phyloP scores from a whole-genome alignment of 2,888 invertebrate genomes.

The Hymenopus coronatus region DNA sequence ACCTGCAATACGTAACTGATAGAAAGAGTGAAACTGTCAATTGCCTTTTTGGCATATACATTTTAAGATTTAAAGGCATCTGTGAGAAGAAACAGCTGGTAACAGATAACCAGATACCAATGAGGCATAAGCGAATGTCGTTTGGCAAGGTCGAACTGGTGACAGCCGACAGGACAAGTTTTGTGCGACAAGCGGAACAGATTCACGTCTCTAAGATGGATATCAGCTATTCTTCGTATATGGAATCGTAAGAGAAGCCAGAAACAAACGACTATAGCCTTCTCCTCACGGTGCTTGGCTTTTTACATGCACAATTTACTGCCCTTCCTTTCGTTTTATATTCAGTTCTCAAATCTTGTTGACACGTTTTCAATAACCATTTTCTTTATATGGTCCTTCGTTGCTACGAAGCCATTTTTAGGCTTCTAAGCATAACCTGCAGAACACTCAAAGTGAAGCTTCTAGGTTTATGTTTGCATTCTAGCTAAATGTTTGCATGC shows the following conservation, averaged over 20 bases:
- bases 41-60: no score
- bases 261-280: neutral
- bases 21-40: no score
- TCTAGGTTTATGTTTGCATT: no score
- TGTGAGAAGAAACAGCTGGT: neutral
- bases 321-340: neutral
- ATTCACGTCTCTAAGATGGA: neutral
- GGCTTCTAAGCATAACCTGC: no score
- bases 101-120: neutral
- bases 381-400: neutral
- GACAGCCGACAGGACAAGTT: neutral
- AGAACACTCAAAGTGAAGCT: no score
- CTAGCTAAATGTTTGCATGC: no score
- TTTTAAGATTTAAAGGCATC: no score
- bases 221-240: neutral
- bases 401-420: no score
- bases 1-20: no score
- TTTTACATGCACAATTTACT: neutral
- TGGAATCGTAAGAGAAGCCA: neutral
- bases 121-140: neutral
- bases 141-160: neutral
- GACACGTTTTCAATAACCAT: neutral
- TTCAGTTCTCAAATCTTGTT: neutral
- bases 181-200: neutral
- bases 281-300: neutral